Evolutionary conservation across 2,113 vertebrate genomes (phyloP).

Genomic region (Austrofundulus limnaeus): DNA sequence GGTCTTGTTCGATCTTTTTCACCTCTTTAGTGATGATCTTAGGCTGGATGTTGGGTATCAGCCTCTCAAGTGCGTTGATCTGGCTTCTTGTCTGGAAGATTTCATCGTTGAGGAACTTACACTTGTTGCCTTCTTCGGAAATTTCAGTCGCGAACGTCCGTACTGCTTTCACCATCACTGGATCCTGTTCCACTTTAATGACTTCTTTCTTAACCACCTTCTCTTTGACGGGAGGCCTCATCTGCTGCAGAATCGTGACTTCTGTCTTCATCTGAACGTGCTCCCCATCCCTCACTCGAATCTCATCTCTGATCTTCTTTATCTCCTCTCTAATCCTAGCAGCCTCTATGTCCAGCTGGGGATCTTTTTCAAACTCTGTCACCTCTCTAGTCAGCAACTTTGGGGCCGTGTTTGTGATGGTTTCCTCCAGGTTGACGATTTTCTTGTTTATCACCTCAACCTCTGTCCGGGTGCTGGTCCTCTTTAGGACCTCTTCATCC

Average conservation of each 20-base stretch:
- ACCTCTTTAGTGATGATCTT: conserved; percentile 93
- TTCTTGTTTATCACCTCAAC: conserved; percentile 79
- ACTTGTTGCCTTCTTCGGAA: conserved; percentile 80
- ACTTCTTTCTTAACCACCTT: conserved; percentile 91
- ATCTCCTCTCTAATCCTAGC: conserved; percentile 81
- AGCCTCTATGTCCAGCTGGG: conserved; percentile 84
- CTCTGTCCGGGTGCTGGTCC: conserved; percentile 75
- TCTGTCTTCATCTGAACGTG: conserved; percentile 83
- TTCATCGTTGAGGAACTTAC: conserved; percentile 76
- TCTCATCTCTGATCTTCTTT: conserved; percentile 74
- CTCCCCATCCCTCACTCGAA: conserved; percentile 63
- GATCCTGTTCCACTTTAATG: conserved; percentile 89
- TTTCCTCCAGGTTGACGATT: conserved; percentile 78
- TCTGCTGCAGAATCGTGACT: conserved; percentile 83
- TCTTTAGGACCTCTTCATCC: conserved; percentile 78
- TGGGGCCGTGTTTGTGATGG: conserved; percentile 73
- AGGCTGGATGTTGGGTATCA: conserved; percentile 85
- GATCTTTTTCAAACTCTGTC: conserved; percentile 91
- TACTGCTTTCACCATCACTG: conserved; percentile 85
- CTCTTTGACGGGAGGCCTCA: conserved; percentile 84
- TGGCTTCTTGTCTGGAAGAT: conserved; percentile 80
- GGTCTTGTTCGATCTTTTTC: conserved; percentile 90
- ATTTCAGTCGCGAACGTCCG: conserved; percentile 81
- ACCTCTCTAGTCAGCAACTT: conserved; percentile 93
- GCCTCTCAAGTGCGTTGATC: conserved; percentile 85